Conservation (phyloP, 2,797 vertebrate genomes). For the Coracias cyanogaster region DNA sequence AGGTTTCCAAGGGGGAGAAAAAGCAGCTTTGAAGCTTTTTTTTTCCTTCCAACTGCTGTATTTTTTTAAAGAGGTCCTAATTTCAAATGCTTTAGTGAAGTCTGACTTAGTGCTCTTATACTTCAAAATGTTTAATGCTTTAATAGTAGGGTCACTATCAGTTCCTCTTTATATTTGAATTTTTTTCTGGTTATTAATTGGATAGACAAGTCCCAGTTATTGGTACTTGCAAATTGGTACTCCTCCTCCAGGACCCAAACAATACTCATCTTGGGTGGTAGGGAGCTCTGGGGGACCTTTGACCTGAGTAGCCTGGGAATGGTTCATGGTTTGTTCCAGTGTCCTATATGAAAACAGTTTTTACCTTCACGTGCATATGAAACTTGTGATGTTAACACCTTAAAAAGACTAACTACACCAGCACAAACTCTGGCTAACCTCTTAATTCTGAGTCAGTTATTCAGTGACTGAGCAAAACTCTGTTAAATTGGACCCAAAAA, state of each 20-base stretch:
- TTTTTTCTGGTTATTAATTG: slow-evolving; percentile 56
- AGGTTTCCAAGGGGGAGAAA: slow-evolving; percentile 78
- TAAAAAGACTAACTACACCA: background rate
- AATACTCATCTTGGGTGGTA: slow-evolving; percentile 18
- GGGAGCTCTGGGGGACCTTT: background rate
- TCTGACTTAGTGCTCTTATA: slow-evolving; percentile 66
- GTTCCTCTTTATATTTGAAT: slow-evolving; percentile 5
- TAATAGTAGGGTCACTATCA: slow-evolving; percentile 8
- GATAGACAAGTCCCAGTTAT: background rate
- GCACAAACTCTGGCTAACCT: background rate
- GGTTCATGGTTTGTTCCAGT: background rate
- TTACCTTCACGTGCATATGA: background rate
- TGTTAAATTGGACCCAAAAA: background rate
- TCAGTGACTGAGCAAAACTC: background rate
- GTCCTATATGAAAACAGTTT: background rate
- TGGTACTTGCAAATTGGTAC: background rate
- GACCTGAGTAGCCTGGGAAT: slow-evolving; percentile 24
- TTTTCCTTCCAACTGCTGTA: slow-evolving; percentile 37
- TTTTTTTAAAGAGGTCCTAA: slow-evolving; percentile 65
- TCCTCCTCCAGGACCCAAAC: background rate
- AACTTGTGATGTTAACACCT: background rate
- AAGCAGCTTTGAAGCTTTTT: slow-evolving; percentile 77
- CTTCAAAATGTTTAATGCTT: slow-evolving; percentile 58
- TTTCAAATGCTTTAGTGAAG: slow-evolving; percentile 67
- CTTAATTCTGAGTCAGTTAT: background rate